Base-by-base conservation (phyloP, 2,888 invertebrate species). In the Ditylenchus weischeri region DNA sequence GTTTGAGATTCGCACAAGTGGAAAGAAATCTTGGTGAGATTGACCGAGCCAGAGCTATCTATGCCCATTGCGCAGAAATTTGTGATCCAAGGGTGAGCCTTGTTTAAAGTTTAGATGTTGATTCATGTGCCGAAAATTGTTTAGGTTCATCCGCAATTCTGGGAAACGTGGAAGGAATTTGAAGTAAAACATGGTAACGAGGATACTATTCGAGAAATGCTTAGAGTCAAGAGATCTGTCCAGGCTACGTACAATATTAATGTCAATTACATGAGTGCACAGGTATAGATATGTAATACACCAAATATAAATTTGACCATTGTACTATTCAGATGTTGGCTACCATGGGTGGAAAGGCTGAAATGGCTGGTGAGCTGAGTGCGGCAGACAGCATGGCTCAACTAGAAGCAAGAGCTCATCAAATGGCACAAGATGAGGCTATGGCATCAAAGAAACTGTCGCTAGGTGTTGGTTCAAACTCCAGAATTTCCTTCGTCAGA, bases 161-260 rank as follows among this genome's bases (percentile, higher is more conserved):
- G 98, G 96, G 91, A 92, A 83, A 91, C 91, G 0, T 99, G 98
- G 98, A 94, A 95, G 84, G 94, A 96, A 81, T 99, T 99, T 86
- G 98, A 99, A 86, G 92, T 96, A 21, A 89, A 92, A 60, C 96
- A 98, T 85, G 98, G 98, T 19, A 99, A 98, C 85, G 96, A 98
- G 84, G 98, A 99, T 83, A 99, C 98, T 0, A 93, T 99, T 89
- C 88, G 95, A 58, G 96, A 98, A 86, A 95, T 98, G 95, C 86
- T 99, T 57, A 79, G 76, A 36, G 71, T 76, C 38, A 76, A 76
- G 43, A 67, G 78, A 21, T 77, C 78, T 29, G 78, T 78, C 21
- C 78, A 78, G 63, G 96, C 96, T 6, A 91, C 91, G 80, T 99
- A 93, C 84, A 98, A 96, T 84, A 96, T 95, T 0, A 94, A 96